Percentiles rank a stretch among this genome's conserved stretches.
These are phyloP conservation scores for Prionace glauca DNA, from an alignment of 2,797 vertebrate genomes.

Conservation along the genomic window DNA sequence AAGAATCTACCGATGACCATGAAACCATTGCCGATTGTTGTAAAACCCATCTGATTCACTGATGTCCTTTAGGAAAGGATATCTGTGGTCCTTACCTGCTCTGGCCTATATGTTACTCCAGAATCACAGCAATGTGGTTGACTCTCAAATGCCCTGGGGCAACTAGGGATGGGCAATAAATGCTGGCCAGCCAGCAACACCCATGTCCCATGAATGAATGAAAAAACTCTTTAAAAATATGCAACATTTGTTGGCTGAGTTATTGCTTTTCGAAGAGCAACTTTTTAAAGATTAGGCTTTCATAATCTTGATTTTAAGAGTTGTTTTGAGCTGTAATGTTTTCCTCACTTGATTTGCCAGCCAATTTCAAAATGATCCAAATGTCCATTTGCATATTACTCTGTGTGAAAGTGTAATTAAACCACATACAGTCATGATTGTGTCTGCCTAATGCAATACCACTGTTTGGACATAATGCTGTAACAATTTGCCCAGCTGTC, in stretches of 20 bases:
- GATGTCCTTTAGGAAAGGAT: too few relatives aligned
- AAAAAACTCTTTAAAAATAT: neutral
- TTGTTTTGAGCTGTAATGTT: neutral
- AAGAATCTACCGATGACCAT: too few relatives aligned
- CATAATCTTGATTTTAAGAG: neutral
- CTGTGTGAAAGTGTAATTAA: neutral
- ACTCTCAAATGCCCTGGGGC: too few relatives aligned
- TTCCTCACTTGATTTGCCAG: neutral
- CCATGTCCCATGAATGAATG: too few relatives aligned
- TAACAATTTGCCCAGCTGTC: neutral
- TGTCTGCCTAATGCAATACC: neutral
- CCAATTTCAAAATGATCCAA: neutral
- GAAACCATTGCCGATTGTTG: too few relatives aligned
- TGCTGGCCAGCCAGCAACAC: too few relatives aligned
- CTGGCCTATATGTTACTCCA: too few relatives aligned
- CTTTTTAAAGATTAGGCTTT: neutral
- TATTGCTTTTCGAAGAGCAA: neutral
- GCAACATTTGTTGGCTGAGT: neutral
- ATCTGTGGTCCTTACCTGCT: too few relatives aligned
- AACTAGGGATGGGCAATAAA: too few relatives aligned
- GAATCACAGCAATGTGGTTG: too few relatives aligned
- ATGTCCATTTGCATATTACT: neutral
- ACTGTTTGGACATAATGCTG: neutral
- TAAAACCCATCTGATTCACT: too few relatives aligned
- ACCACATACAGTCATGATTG: neutral